A percentile compares a stretch with the other conserved stretches of the same genome.
phyloP scores from a whole-genome alignment of 2,888 invertebrate species.

The Alcis repandata region DNA sequence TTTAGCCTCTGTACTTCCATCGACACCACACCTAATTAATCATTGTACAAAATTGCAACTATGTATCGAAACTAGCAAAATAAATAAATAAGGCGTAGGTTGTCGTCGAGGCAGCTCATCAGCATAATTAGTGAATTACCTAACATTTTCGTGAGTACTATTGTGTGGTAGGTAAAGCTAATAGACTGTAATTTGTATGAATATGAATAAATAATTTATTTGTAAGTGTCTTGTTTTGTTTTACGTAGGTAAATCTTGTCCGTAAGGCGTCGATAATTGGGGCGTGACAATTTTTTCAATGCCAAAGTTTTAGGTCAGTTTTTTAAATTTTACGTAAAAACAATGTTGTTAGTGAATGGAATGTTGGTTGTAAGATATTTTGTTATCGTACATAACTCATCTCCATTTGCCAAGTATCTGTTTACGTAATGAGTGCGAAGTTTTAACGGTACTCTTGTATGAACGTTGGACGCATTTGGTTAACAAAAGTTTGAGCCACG shows the following conservation, averaged over 20 bases:
- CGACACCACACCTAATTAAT: neutral
- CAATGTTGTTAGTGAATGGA: neutral
- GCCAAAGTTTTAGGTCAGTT: neutral
- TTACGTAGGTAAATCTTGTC: neutral
- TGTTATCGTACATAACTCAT: neutral
- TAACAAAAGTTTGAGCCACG: neutral
- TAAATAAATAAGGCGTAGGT: neutral
- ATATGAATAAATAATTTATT: constrained; percentile 68
- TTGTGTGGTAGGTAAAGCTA: constrained; percentile 62
- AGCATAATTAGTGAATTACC: constrained; percentile 10
- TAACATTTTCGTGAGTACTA: constrained; percentile 32
- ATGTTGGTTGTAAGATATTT: neutral
- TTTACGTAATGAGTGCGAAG: neutral
- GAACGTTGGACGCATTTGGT: neutral
- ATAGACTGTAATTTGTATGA: constrained; percentile 72
- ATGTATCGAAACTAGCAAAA: constrained; percentile 1
- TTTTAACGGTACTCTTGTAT: neutral
- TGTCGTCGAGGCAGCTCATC: constrained; percentile 9
- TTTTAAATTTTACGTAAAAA: neutral
- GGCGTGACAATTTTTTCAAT: constrained; percentile 3
- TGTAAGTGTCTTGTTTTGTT: constrained; percentile 58
- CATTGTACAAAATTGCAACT: neutral
- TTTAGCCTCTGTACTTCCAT: constrained; percentile 4
- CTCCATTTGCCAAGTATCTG: too few species aligned
- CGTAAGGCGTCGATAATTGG: neutral